Conservation (phyloP, 2,888 invertebrate species). For the Ophonus ardosiacus region DNA sequence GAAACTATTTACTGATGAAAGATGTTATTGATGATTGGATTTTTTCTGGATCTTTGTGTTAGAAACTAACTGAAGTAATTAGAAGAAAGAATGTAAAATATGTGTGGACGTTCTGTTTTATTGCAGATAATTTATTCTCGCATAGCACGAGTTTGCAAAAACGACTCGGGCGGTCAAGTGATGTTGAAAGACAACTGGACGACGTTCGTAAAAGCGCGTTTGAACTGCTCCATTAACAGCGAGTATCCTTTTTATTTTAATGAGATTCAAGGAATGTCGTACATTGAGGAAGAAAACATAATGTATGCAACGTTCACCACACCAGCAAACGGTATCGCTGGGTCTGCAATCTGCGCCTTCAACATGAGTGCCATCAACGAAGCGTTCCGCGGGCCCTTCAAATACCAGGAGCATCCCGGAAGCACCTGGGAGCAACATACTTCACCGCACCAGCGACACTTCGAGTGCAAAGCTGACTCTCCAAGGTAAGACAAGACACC, state of each 20-base stretch:
- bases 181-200: slow-evolving; percentile 92
- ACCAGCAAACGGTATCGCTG: slow-evolving; percentile 91
- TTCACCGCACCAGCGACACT: slow-evolving; percentile 79
- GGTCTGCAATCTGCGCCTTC: slow-evolving; percentile 95
- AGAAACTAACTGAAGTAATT: background rate
- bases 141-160: slow-evolving; percentile 94
- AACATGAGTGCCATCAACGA: slow-evolving; percentile 88
- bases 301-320: slow-evolving; percentile 92
- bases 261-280: slow-evolving; percentile 91
- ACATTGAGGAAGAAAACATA: slow-evolving; percentile 85
- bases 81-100: background rate
- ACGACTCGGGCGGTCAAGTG: slow-evolving; percentile 88
- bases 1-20: background rate
- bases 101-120: background rate
- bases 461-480: slow-evolving; percentile 78
- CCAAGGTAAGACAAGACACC: slow-evolving; percentile 68
- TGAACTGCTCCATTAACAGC: slow-evolving; percentile 90
- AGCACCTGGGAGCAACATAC: slow-evolving; percentile 87
- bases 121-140: slow-evolving; percentile 90
- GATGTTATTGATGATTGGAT: background rate
- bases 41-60: background rate
- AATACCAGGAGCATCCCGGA: slow-evolving; percentile 86
- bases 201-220: slow-evolving; percentile 91
- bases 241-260: slow-evolving; percentile 93
- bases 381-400: slow-evolving; percentile 92